Evolutionary conservation across 2,888 invertebrate genomes (phyloP), one percentile per base, ranked within the genome.

Genomic region (Antitype chi): DNA sequence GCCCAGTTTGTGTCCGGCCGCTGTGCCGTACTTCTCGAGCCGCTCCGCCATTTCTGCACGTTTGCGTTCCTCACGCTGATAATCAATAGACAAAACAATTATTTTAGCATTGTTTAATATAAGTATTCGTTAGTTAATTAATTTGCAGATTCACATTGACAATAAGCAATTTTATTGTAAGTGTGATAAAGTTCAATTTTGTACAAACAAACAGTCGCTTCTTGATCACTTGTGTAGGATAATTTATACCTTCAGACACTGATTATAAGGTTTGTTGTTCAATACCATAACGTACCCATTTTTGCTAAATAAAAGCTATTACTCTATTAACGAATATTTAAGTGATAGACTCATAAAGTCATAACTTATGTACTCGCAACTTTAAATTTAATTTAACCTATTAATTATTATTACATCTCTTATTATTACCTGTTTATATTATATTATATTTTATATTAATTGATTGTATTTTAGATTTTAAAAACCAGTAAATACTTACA

Each of bases 1-100:
- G 2, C 94, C 94, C 4, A 94, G 91, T 6, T 88, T 78, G 8
- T 85, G 87, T 0, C 93, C 92, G 3, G 86, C 87, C 5, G 90
- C 89, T 0, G 89, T n/a, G 17, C 94, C 94, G 57, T 95, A 93
- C 88, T 93, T 94, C 91, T 92, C 52, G 62, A 95, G 86, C 0
- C 93, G 88, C 84, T 94, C 94, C 8, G 84, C 74, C 0, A 84
- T 77, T 81, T 95, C 95, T 2, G 82, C 90, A 0, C 93, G 89
- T 78, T 94, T 94, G 28, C 88, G 89, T 70, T 95, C 95, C 59
- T 95, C 95, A 0, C 93, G 93, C 96, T 96, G 86, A 0, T 77
- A 43, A 2, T 68, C 43, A 55, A 66, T 7, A 28, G 17, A 32
- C 15, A 23, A 9, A 9, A 11, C 11, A 25, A 66, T 25, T 20